Base-by-base conservation (phyloP, 2,888 invertebrate species). In the Chrysodeixis includens region DNA sequence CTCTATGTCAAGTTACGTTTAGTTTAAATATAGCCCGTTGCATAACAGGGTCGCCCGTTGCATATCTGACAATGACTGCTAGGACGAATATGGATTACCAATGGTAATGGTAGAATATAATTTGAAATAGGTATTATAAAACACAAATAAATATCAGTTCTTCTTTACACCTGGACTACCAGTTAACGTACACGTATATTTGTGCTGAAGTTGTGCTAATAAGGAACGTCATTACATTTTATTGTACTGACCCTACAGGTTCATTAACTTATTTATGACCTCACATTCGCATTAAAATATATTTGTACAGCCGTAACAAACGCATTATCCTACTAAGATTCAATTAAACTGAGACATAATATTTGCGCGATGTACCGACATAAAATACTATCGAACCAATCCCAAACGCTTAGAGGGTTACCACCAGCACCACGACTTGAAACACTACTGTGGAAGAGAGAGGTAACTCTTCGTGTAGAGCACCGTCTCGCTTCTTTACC, bases 231-330 rank as follows among this genome's bases (percentile, higher is more conserved):
- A 53, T 58, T 56, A 12, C 44, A 40, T 46, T 49, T 60, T 12
- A 22, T 53, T 53, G 69, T 67, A 67, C 71, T 68, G 57, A 64
- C 49, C 67, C 63, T 63, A 51, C 49, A 65, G 32, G 40, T 53
- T 32, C 55, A 58, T 62, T 66, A 61, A 44, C 30, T 69, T 68
- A 66, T 56, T 40, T 51, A 60, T 51, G 57, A 74, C 51, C 68
- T n/a, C 65, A 73, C 49, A 61, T 66, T 66, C 58, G 61, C 71
- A 59, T 71, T 80, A 71, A 77, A 76, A 79, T 74, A 59, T 78
- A 70, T 69, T 71, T 81, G 79, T 76, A 83, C 78, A 82, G 76
- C 72, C 72, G 74, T 79, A 83, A 79, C 81, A 79, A 83, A 83
- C 80, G 76, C 76, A 75, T 61, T 79, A 63, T 71, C 71, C 78